These are phyloP conservation scores for Drosophila putrida DNA, from an alignment of 2,888 invertebrate genomes.

Conservation along the genomic window DNA sequence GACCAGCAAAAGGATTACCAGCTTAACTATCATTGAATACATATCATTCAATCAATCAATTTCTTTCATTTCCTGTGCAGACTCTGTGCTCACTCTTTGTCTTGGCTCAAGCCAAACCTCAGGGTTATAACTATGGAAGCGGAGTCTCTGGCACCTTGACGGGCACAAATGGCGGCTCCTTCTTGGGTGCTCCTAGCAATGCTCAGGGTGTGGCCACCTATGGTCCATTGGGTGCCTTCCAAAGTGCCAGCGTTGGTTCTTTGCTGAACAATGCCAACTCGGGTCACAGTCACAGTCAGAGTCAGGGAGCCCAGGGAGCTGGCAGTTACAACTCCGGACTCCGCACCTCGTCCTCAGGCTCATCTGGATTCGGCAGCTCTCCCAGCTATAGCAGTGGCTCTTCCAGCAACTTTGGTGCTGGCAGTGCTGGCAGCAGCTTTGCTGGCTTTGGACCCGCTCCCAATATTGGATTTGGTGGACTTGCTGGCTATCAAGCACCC, in stretches of 20 bases:
- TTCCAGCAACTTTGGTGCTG: slow-evolving; percentile 17
- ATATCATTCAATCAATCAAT: background rate
- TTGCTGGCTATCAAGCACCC: slow-evolving; percentile 64
- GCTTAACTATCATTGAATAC: background rate
- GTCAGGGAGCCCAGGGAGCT: slow-evolving; percentile 27
- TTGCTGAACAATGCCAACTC: slow-evolving; percentile 44
- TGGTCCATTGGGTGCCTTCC: slow-evolving; percentile 67
- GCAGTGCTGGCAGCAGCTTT: slow-evolving; percentile 33
- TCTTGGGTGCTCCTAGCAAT: slow-evolving; percentile 53
- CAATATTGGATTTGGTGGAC: slow-evolving; percentile 63
- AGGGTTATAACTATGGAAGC: slow-evolving; percentile 78
- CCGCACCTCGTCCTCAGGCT: slow-evolving; percentile 21
- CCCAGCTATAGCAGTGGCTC: slow-evolving; percentile 17
- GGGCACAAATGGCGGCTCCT: slow-evolving; percentile 31
- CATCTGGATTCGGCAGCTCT: slow-evolving; percentile 23
- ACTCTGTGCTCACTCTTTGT: slow-evolving; percentile 67
- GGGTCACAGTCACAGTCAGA: slow-evolving; percentile 6
- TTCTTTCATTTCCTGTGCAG: slow-evolving; percentile 41
- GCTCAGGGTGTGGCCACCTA: slow-evolving; percentile 56
- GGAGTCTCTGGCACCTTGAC: slow-evolving; percentile 69
- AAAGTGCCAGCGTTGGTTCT: slow-evolving; percentile 65
- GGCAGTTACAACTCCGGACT: slow-evolving; percentile 33
- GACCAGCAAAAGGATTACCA: slow-evolving; percentile 39
- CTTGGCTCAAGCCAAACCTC: slow-evolving; percentile 75
- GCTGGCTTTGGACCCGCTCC: slow-evolving; percentile 57